Evolutionary conservation across 2,797 vertebrate species (phyloP), one percentile per base, ranked within the genome.

Genomic region (Gouania willdenowi): DNA sequence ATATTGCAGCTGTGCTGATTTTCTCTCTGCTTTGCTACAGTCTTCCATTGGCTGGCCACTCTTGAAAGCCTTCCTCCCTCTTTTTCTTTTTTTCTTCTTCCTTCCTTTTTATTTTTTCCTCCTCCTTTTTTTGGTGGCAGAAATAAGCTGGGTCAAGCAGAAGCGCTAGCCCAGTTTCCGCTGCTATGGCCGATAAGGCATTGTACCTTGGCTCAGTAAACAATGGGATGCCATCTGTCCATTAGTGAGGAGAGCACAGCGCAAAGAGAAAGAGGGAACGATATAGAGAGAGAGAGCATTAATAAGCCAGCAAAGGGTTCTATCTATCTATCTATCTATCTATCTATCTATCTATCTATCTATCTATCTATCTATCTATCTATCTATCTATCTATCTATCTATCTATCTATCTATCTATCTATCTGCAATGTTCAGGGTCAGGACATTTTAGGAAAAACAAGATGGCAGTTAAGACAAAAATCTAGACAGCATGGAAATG

Each of bases 131-230:
- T 82, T 71, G 74, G 73, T 79, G 65, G 73, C 75, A 67, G 65
- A 74, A 66, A 71, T 72, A 80, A 86, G 83, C 72, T 80, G 79
- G 84, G 83, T 86, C 82, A 86, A 84, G 76, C 79, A 84, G 77
- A 87, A 86, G 83, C 59, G 58, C 68, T 85, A 87, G 80, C 77
- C 71, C 77, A 84, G 77, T 88, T 87, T 84, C 81, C 71, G 67
- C 81, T 76, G 72, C 78, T 79, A 73, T 84, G 81, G 76, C 79
- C 70, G 78, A 87, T 86, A 84, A 84, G 83, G 79, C 82, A 86
- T 84, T 82, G 80, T 83, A 85, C 82, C 79, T 87, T 84, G 76
- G 82, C 85, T 83, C 76, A 83, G 84, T 83, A 87, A 87, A 86
- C 80, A 87, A 83, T 80, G 69, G 79, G 79, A 80, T 79, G 75